Evolutionary conservation across 2,888 invertebrate species (phyloP).

Genomic region (Sarcophaga caerulescens): DNA sequence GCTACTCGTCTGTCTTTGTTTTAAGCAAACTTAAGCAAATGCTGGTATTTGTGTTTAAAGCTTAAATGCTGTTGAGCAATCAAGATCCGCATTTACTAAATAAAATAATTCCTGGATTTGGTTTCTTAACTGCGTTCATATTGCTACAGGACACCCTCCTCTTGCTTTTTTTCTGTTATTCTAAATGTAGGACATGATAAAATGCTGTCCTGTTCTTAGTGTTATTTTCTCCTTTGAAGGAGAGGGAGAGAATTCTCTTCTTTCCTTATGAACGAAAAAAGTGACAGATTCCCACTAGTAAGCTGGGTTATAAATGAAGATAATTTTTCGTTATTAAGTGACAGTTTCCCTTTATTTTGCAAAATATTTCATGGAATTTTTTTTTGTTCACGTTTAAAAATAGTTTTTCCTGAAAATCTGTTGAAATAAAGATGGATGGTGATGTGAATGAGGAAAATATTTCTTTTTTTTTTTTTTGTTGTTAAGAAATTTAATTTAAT

Average conservation of each 20-base stretch:
- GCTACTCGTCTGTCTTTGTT: neutral
- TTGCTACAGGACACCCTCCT: too few species aligned
- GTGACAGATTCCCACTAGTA: neutral
- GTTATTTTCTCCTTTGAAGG: neutral
- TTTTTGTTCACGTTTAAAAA: neutral
- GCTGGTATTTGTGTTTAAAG: conserved; percentile 10
- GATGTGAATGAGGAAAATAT: neutral
- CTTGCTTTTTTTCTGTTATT: neutral
- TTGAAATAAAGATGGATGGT: neutral
- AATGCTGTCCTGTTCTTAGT: neutral
- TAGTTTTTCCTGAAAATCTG: neutral
- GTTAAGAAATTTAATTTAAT: neutral
- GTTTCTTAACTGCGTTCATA: conserved; percentile 18
- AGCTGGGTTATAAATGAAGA: neutral
- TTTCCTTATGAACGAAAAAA: too few species aligned
- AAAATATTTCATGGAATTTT: neutral
- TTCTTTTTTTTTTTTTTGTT: neutral
- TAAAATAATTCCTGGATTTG: conserved; percentile 48
- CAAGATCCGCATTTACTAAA: conserved; percentile 45
- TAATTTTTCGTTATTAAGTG: neutral
- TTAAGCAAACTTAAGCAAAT: neutral
- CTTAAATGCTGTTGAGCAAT: neutral
- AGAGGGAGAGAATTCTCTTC: too few species aligned
- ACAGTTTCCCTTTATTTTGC: neutral
- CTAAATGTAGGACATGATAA: neutral